These are phyloP conservation scores for Sminthopsis crassicaudata DNA, from an alignment of 2,113 vertebrate genomes.

Conservation along the genomic window DNA sequence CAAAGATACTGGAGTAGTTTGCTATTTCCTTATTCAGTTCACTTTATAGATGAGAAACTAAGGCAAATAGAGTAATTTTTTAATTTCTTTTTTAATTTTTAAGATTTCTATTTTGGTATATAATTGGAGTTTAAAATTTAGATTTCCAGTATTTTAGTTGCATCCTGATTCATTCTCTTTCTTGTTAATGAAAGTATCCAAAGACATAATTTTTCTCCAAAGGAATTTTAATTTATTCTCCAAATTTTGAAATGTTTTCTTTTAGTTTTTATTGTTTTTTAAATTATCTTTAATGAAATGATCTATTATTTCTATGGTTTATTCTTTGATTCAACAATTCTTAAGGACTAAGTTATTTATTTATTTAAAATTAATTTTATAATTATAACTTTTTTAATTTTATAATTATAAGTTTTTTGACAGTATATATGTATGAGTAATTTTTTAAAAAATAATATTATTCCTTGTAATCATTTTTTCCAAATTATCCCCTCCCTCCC, in stretches of 20 bases:
- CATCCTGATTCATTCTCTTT: neutral
- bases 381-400: too few relatives aligned
- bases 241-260: neutral
- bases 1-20: too few relatives aligned
- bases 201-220: neutral
- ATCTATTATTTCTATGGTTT: neutral
- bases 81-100: neutral
- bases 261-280: neutral
- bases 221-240: neutral
- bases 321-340: neutral
- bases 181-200: neutral
- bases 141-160: neutral
- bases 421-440: too few relatives aligned
- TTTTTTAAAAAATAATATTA: too few relatives aligned
- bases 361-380: too few relatives aligned
- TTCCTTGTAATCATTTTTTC: too few relatives aligned
- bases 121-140: neutral
- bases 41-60: too few relatives aligned
- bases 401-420: too few relatives aligned
- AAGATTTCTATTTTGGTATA: neutral
- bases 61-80: too few relatives aligned
- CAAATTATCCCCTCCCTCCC: too few relatives aligned
- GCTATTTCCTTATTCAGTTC: too few relatives aligned
- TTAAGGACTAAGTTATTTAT: neutral
- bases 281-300: neutral